Conservation (phyloP, 2,888 invertebrate species). For the Campoletis raptor region DNA sequence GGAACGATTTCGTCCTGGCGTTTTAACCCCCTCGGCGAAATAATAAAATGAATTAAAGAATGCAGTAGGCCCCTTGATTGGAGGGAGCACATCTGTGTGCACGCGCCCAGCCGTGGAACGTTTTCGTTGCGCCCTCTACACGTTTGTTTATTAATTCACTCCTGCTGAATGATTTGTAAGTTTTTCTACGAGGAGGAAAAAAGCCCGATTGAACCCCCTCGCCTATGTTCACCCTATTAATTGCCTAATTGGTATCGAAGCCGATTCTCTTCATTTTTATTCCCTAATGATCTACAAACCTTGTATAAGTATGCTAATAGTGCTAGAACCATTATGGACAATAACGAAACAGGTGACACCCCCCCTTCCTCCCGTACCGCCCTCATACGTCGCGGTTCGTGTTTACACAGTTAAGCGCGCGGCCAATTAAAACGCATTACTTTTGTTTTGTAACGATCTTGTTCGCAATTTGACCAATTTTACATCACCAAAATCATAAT, state of each 20-base stretch:
- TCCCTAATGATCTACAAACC: conserved; percentile 56
- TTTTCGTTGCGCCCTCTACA: conserved; percentile 73
- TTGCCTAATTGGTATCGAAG: conserved; percentile 80
- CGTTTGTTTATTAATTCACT: conserved; percentile 84
- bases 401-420: background rate
- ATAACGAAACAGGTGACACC: conserved; percentile 67
- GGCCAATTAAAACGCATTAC: background rate
- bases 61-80: conserved; percentile 54
- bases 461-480: background rate
- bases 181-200: conserved; percentile 62
- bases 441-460: background rate
- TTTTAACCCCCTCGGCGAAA: conserved; percentile 74
- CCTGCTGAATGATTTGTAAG: conserved; percentile 75
- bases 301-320: conserved; percentile 42
- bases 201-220: conserved; percentile 74
- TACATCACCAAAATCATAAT: no score
- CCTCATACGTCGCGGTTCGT: background rate
- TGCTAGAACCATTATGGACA: background rate
- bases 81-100: conserved; percentile 62
- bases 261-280: conserved; percentile 44
- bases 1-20: conserved; percentile 76
- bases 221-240: conserved; percentile 76
- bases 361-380: background rate
- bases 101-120: conserved; percentile 60
- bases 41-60: conserved; percentile 82